Percentiles rank a stretch among this genome's conserved stretches.
These are phyloP conservation scores for Choreutis nemorana DNA, from an alignment of 2,888 invertebrate genomes.

Conservation along the genomic window DNA sequence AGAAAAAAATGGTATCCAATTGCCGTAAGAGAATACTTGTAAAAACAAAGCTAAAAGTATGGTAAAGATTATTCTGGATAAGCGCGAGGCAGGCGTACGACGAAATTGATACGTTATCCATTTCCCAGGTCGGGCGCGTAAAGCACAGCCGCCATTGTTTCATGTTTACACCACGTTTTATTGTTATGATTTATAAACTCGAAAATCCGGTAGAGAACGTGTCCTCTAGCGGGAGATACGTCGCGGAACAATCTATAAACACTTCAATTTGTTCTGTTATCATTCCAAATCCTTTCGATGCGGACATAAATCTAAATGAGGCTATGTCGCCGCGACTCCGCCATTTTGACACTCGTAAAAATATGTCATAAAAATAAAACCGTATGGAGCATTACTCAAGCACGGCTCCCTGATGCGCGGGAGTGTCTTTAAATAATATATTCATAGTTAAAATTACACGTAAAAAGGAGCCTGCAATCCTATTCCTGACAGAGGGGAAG, in stretches of 20 bases:
- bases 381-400: slow-evolving; percentile 17
- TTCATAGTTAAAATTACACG: slow-evolving; percentile 21
- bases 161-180: slow-evolving; percentile 16
- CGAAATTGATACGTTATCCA: slow-evolving; percentile 28
- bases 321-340: slow-evolving; percentile 6
- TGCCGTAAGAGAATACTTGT: slow-evolving; percentile 1
- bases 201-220: too few species aligned
- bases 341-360: slow-evolving; percentile 16
- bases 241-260: slow-evolving; percentile 1
- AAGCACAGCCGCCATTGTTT: slow-evolving; percentile 20
- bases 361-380: slow-evolving; percentile 18
- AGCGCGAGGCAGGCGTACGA: slow-evolving; percentile 11
- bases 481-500: slow-evolving; percentile 2
- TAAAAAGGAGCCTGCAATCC: slow-evolving; percentile 12
- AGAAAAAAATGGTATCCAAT: slow-evolving; percentile 1
- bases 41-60: neutral
- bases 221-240: too few species aligned
- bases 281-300: slow-evolving; percentile 7
- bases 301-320: slow-evolving; percentile 8
- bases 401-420: slow-evolving; percentile 11
- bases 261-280: slow-evolving; percentile 5
- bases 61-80: neutral
- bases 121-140: slow-evolving; percentile 17
- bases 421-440: slow-evolving; percentile 17
- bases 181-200: slow-evolving; percentile 18